Evolutionary conservation across 2,797 vertebrate genomes (phyloP).

Genomic region (Sorex maritimensis): DNA sequence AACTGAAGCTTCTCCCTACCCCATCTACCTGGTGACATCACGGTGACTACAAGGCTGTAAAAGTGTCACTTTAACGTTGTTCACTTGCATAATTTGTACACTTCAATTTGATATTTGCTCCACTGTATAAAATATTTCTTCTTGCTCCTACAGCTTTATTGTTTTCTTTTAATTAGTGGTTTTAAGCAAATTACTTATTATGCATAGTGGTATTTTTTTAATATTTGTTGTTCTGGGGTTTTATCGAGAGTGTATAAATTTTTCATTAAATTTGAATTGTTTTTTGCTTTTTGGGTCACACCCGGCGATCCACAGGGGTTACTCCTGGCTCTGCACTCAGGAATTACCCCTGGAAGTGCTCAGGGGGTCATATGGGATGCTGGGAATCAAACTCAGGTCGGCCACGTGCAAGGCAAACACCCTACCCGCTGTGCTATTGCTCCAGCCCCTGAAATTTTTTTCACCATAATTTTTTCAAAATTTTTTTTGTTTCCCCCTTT

Average conservation of each 20-base stretch:
- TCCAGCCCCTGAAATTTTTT: not conserved
- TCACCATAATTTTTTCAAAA: not conserved
- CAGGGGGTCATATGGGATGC: too few species aligned
- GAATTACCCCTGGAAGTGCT: too few species aligned
- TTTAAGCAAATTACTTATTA: not conserved
- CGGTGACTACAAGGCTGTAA: not conserved
- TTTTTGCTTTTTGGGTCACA: not conserved
- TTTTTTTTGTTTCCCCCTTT: not conserved
- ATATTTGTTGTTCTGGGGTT: not conserved
- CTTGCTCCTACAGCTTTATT: not conserved
- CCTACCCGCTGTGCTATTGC: too few species aligned
- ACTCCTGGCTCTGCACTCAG: too few species aligned
- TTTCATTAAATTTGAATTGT: not conserved
- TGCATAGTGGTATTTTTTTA: not conserved
- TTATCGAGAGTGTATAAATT: not conserved
- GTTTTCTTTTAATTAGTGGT: not conserved
- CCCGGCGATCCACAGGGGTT: too few species aligned
- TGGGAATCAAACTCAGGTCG: too few species aligned
- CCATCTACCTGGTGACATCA: too few species aligned
- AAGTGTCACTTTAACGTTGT: not conserved
- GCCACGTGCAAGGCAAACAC: too few species aligned
- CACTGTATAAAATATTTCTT: not conserved
- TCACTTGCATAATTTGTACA: too few species aligned
- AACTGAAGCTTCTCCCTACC: too few species aligned
- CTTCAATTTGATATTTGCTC: not conserved